These are phyloP conservation scores for Periophthalmus modestus DNA, from an alignment of 2,113 vertebrate genomes.

Conservation along the genomic window DNA sequence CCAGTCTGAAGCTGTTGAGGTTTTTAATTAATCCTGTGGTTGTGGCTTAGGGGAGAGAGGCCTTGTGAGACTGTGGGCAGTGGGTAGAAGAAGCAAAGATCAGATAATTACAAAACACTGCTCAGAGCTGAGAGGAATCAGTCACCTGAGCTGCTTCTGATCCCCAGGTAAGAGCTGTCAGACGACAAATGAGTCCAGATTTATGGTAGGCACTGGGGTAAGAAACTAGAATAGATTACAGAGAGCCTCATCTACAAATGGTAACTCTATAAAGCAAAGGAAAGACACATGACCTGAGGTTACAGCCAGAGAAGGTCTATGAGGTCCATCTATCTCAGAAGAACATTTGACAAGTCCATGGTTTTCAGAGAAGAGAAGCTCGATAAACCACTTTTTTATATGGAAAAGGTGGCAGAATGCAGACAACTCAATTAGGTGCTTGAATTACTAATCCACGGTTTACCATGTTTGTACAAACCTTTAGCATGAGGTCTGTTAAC, in stretches of 20 bases:
- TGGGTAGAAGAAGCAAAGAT: conserved; percentile 4
- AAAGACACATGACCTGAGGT: background rate
- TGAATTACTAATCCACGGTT: background rate
- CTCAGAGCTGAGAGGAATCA: conserved; percentile 26
- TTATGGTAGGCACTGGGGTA: conserved; percentile 5
- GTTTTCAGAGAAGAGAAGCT: background rate
- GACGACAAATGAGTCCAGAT: conserved; percentile 10
- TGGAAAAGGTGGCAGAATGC: background rate
- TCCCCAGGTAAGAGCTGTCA: conserved; percentile 18
- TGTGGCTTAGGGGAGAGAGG: background rate
- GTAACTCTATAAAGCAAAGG: background rate
- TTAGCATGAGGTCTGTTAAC: background rate
- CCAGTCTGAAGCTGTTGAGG: conserved; percentile 15
- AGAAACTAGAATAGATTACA: background rate
- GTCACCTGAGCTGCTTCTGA: conserved; percentile 24
- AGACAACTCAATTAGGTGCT: background rate
- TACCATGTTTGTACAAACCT: background rate
- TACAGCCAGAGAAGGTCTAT: background rate
- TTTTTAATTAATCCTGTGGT: conserved; percentile 22
- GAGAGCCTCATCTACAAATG: conserved; percentile 2
- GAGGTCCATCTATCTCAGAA: background rate
- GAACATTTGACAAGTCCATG: background rate
- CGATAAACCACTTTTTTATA: background rate
- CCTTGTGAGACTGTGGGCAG: background rate
- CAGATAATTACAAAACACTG: conserved; percentile 34